Evolutionary conservation across 2,888 invertebrate genomes (phyloP).

Genomic region (Phasia obesa): DNA sequence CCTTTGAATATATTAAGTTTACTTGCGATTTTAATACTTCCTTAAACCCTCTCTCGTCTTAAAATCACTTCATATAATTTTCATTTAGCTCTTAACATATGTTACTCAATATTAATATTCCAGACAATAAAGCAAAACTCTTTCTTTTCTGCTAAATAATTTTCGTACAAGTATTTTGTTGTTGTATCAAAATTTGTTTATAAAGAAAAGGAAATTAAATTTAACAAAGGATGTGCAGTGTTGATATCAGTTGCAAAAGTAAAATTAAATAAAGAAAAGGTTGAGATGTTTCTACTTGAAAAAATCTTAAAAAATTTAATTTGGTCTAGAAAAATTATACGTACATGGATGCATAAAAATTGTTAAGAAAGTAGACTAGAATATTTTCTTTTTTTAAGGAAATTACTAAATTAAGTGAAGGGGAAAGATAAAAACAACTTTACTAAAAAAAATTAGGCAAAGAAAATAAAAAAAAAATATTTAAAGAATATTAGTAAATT

Average conservation of each 20-base stretch:
- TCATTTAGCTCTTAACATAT: conserved; percentile 51
- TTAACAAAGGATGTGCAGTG: conserved; percentile 42
- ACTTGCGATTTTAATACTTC: neutral
- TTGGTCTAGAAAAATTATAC: conserved; percentile 2
- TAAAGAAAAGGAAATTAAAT: conserved; percentile 64
- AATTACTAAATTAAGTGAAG: conserved; percentile 64
- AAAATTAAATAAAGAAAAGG: conserved; percentile 12
- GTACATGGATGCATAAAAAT: conserved; percentile 4
- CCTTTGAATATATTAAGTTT: neutral
- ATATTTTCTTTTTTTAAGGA: conserved; percentile 39
- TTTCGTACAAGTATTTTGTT: neutral
- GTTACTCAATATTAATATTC: conserved; percentile 33
- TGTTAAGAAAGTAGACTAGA: neutral
- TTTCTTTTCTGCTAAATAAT: neutral
- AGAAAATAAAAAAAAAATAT: neutral
- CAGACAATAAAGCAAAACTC: conserved; percentile 33
- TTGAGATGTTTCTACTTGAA: conserved; percentile 21
- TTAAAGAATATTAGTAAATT: neutral
- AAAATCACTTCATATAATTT: neutral
- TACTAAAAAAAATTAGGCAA: neutral
- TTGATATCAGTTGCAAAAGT: conserved; percentile 34
- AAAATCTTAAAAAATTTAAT: conserved; percentile 18
- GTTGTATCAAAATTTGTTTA: conserved; percentile 28
- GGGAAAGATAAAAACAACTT: conserved; percentile 62
- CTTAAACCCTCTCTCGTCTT: neutral